Base-by-base conservation (phyloP, 2,113 vertebrate genomes). In the Malurus cyaneus region DNA sequence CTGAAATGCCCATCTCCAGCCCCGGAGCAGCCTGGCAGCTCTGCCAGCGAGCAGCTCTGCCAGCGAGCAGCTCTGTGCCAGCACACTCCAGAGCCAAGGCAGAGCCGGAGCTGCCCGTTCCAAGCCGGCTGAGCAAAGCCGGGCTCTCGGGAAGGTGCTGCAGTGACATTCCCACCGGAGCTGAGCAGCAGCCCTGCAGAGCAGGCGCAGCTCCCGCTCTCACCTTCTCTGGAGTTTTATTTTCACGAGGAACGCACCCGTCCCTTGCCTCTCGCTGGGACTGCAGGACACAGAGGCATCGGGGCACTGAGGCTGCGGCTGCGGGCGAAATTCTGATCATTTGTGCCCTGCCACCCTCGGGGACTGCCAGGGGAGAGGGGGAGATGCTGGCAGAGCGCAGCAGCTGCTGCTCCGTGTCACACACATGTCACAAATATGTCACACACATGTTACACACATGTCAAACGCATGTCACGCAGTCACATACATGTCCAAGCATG, bases 11-110 rank as follows among this genome's bases (percentile, higher is more conserved):
- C 64, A 21, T 14, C 5, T 18, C 81, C 18, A 8, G 91, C 61
- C 66, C 57, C 14, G 5, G 74, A 46, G 82, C 96, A 85, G 29
- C 56, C 88, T 82, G 80, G 72, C 89, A 81, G 62, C 79, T 80
- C 79, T 77, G 61, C 54, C 65, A 12, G 49, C 2, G n/a, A 25
- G 1, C 32, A 8, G 28, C 21, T 62, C 66, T 15, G 65, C 54
- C 65, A 12, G 49, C 2, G n/a, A 25, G 1, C 32, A 8, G 28
- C 21, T 62, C 66, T 15, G 65, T 59, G 90, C 94, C 85, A 82
- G 7, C 61, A 17, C 28, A 0, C 28, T 12, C 41, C 25, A 60
- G 72, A 91, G 83, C 76, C 64, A 54, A 70, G 62, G 39, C 8
- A 71, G 44, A 78, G 65, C 0, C 11, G 4, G 69, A 81, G 67